Percentiles rank a stretch among this genome's conserved stretches.
These are phyloP conservation scores for Drosophila mercatorum DNA, from an alignment of 2,888 invertebrate genomes.

Conservation along the genomic window DNA sequence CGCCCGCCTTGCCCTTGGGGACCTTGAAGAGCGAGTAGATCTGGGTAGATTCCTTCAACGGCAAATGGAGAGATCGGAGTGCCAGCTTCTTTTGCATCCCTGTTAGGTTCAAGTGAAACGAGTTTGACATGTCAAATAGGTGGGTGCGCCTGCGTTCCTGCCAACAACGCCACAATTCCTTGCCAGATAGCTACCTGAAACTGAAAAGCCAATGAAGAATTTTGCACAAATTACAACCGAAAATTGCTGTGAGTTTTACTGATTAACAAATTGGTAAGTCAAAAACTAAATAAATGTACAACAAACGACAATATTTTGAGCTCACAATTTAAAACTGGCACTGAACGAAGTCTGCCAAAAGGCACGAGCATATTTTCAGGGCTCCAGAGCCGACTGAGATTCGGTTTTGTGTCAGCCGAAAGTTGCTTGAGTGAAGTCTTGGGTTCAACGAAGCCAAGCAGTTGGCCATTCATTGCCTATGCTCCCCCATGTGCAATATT, in stretches of 20 bases:
- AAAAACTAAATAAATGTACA: conserved; percentile 3
- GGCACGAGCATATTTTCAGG: too few species aligned
- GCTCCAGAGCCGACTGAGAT: background rate
- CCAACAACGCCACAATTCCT: conserved; percentile 3
- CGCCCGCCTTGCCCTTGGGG: background rate
- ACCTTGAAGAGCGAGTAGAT: conserved; percentile 6
- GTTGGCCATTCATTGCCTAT: background rate
- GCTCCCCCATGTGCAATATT: background rate
- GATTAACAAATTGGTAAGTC: conserved; percentile 4
- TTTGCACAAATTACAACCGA: background rate
- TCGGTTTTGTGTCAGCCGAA: too few species aligned
- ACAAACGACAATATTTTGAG: background rate
- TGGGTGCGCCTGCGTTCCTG: background rate
- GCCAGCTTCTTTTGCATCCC: conserved; percentile 10
- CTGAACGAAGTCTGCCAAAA: background rate
- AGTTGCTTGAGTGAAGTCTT: background rate
- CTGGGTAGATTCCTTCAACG: conserved; percentile 3
- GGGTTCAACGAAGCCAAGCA: background rate
- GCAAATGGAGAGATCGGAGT: background rate
- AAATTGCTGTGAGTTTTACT: background rate
- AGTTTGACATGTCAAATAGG: conserved; percentile 5
- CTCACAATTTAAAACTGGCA: conserved; percentile 2
- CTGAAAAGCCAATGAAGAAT: background rate
- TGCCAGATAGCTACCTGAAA: background rate
- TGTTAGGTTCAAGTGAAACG: background rate